Base-by-base conservation (phyloP, 2,797 vertebrate genomes). In the Rousettus madagascariensis region DNA sequence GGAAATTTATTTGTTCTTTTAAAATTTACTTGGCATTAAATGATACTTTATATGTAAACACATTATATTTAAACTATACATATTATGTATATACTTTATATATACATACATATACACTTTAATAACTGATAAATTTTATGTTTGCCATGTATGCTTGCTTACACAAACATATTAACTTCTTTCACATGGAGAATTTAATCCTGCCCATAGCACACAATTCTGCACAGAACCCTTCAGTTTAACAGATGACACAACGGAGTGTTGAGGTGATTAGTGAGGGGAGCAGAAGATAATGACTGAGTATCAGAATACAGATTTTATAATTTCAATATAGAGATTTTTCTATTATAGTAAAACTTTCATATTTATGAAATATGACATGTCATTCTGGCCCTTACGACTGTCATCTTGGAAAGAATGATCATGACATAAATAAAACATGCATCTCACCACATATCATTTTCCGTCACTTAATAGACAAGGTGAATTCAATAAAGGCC, bases 391-490 rank as follows among this genome's bases (percentile, higher is more conserved):
- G 12, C n/a, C 49, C 57, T 93, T 82, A 91, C 61, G 57, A 85
- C 77, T 95, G 38, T 92, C 84, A 95, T 85, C 77, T 66, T 96
- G 77, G 61, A 78, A 96, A 74, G 43, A 96, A 92, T 92, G 66
- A 78, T 95, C 72, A 80, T 85, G 84, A 72, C 78, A 93, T 89
- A 94, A 95, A 95, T 96, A 94, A 95, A 94, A 72, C 26, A 85
- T 85, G n/a, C n/a, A 65, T 80, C 63, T 91, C 15, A 66, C 36
- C 22, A 49, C 41, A 68, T 59, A 80, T 90, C 49, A 68, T 93
- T 91, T 17, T 26, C 38, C 90, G 55, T 87, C 85, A 88, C n/a
- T 87, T 93, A 92, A 83, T 28, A 94, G 84, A 95, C 75, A 68
- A 92, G 59, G 63, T 63, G 36, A 88, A 79, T 87, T 94, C 82